phyloP scores from a whole-genome alignment of 23 tunicate genomes.

The Aplidium turbinatum region DNA sequence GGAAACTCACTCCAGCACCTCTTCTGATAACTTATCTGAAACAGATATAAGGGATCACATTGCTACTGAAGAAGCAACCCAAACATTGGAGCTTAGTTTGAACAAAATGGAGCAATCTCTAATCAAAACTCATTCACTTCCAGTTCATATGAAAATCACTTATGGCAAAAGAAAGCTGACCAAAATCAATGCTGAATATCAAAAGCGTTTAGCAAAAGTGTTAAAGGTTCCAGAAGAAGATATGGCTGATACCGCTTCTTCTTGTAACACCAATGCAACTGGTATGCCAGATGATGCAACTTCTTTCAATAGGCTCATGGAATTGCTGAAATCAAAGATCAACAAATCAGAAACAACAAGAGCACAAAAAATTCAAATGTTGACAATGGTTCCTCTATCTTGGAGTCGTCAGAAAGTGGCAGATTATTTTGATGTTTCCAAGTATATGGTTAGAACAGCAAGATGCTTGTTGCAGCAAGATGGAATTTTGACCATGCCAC shows the following conservation, averaged over 20 bases:
- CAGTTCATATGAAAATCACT: no score
- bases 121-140: no score
- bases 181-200: conserved; percentile 12
- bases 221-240: conserved; percentile 7
- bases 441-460: conserved; percentile 12
- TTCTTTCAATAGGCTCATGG: conserved; percentile 6
- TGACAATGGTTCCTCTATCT: conserved; percentile 10
- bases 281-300: background rate
- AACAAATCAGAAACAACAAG: background rate
- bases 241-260: background rate
- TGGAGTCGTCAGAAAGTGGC: conserved; percentile 1
- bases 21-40: no score
- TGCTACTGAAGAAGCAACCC: conserved; percentile 1
- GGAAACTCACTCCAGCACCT: no score
- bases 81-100: background rate
- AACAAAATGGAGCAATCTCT: background rate
- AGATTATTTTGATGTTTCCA: conserved; percentile 7
- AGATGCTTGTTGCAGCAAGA: conserved; percentile 3
- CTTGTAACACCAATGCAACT: background rate
- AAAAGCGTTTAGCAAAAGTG: background rate
- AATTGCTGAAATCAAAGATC: background rate
- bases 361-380: conserved; percentile 12
- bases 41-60: no score
- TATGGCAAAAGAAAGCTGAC: conserved; percentile 9
- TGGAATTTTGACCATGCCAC: conserved; percentile 11